Evolutionary conservation across 1,140 invertebrate genomes (phyloP).

Genomic region (Lycorma delicatula): DNA sequence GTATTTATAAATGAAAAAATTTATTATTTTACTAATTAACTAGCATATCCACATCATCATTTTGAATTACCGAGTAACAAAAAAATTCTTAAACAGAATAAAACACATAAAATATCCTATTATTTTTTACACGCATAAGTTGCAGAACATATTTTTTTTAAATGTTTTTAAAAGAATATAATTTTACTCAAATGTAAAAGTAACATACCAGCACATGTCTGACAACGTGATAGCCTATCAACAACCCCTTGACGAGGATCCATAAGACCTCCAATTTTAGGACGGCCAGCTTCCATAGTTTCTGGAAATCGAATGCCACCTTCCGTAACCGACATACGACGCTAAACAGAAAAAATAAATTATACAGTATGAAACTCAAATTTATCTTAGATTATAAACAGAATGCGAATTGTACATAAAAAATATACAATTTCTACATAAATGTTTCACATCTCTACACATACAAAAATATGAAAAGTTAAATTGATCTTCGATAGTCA

Average conservation of each 20-base stretch:
- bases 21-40: too few relatives aligned
- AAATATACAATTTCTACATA: background rate
- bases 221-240: conserved; percentile 86
- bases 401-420: too few relatives aligned
- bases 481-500: background rate
- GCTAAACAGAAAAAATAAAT: conserved; percentile 49
- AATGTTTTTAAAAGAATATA: too few relatives aligned
- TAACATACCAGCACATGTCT: conserved; percentile 84
- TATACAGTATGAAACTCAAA: background rate
- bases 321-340: conserved; percentile 95
- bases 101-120: too few relatives aligned
- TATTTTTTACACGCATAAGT: too few relatives aligned
- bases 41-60: too few relatives aligned
- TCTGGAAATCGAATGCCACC: conserved; percentile 94
- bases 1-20: too few relatives aligned
- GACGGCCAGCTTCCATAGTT: conserved; percentile 95
- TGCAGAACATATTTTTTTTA: too few relatives aligned
- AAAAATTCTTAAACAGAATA: too few relatives aligned
- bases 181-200: too few relatives aligned
- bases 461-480: background rate
- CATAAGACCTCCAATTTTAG: conserved; percentile 97
- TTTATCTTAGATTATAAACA: too few relatives aligned
- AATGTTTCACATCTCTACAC: background rate
- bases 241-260: conserved; percentile 98
- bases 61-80: too few relatives aligned